Percentiles rank a stretch among this genome's conserved stretches.
Conservation (phyloP, 2,888 invertebrate species). For the Pseudococcus longispinus region DNA sequence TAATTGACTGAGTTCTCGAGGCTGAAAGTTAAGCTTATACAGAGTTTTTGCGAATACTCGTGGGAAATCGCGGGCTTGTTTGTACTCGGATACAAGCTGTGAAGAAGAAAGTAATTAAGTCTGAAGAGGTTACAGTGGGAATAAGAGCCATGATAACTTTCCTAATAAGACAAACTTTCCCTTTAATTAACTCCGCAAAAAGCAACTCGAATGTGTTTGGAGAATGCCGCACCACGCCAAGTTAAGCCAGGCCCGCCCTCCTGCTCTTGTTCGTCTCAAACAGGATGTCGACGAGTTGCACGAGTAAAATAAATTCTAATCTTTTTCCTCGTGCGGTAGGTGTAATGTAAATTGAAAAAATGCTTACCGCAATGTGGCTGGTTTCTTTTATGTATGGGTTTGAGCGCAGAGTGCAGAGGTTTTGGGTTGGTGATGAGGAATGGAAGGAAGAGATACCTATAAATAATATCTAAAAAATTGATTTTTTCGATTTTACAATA, state of each 20-base stretch:
- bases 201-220: conserved; percentile 18
- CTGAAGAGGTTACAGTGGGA: conserved; percentile 51
- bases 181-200: conserved; percentile 49
- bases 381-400: no score
- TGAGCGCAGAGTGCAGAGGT: no score
- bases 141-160: conserved; percentile 49
- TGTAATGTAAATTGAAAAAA: no score
- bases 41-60: conserved; percentile 49
- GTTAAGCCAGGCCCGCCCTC: neutral
- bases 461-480: no score
- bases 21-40: conserved; percentile 16
- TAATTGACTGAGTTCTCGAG: conserved; percentile 37
- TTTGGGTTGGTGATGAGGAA: no score
- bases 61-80: conserved; percentile 51
- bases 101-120: conserved; percentile 54
- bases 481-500: no score
- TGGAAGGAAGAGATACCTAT: no score
- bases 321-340: no score
- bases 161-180: conserved; percentile 53
- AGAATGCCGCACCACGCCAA: neutral
- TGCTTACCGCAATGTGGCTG: no score
- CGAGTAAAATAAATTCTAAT: no score
- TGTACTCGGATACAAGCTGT: conserved; percentile 51
- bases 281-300: no score
- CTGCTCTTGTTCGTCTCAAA: no score